A percentile compares a stretch with the other conserved stretches of the same genome.
Evolutionary conservation across 2,113 vertebrate species (phyloP).

Genomic region (Pteropus alecto): DNA sequence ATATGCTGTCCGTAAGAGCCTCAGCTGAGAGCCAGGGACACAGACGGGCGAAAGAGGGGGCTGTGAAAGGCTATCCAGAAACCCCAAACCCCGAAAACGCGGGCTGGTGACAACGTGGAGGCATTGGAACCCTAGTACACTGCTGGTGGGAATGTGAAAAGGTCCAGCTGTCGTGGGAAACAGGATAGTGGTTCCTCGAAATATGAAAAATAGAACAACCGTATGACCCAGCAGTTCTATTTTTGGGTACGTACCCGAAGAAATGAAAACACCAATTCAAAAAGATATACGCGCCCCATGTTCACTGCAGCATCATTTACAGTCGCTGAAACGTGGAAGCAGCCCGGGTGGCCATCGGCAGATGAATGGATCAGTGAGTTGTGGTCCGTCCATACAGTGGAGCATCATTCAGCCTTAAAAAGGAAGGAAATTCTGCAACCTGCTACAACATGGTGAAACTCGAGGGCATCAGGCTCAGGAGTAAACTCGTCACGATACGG

Average conservation of each 20-base stretch:
- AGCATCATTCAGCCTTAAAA: neutral
- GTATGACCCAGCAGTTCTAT: neutral
- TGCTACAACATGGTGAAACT: neutral
- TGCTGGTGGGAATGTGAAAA: rapidly evolving
- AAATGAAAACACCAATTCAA: neutral
- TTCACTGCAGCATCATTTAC: rapidly evolving
- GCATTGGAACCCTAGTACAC: rapidly evolving
- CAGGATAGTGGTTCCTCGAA: neutral
- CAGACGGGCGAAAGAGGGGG: neutral
- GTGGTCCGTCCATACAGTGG: rapidly evolving
- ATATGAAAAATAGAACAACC: no score
- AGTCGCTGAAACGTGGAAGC: neutral
- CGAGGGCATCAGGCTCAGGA: neutral
- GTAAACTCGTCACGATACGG: no score
- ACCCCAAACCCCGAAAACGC: neutral
- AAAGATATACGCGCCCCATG: neutral
- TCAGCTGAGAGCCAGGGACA: neutral
- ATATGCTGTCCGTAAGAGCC: neutral
- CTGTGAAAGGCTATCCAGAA: neutral
- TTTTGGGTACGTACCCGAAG: neutral
- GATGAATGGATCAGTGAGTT: rapidly evolving
- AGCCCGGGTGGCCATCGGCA: rapidly evolving
- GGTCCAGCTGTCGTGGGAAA: no score
- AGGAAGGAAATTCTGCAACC: neutral
- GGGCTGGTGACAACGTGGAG: rapidly evolving